Conservation (phyloP, 2,113 vertebrate genomes). For the Ploceus nigricollis region DNA sequence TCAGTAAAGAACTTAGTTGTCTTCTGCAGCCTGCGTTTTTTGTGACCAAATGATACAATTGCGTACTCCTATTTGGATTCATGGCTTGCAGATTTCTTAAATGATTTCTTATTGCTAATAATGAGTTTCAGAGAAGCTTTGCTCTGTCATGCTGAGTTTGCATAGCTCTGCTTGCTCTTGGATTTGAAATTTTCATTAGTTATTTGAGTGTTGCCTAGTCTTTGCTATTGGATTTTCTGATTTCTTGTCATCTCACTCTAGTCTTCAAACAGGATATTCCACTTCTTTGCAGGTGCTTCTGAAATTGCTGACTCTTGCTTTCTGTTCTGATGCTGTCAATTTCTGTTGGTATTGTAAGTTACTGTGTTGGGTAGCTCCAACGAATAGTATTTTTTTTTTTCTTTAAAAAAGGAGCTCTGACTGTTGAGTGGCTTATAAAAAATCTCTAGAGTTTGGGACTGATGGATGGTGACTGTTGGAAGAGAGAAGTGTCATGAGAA, state of each 20-base stretch:
- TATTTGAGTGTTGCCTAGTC: neutral
- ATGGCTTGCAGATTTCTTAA: neutral
- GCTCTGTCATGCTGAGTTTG: slow-evolving; percentile 6
- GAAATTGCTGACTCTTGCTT: neutral
- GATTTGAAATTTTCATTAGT: neutral
- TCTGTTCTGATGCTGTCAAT: neutral
- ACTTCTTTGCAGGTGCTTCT: neutral
- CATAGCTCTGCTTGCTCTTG: neutral
- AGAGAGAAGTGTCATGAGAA: neutral
- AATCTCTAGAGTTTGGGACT: neutral
- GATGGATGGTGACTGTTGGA: neutral
- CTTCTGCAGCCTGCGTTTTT: neutral
- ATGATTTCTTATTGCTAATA: neutral
- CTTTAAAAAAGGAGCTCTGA: neutral
- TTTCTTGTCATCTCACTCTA: neutral
- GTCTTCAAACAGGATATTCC: neutral
- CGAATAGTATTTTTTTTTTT: neutral
- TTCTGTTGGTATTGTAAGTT: neutral
- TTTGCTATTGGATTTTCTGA: neutral
- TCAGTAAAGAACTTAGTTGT: neutral
- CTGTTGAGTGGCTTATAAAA: neutral
- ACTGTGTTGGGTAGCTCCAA: neutral
- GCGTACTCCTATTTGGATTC: neutral
- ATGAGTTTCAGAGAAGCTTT: neutral
- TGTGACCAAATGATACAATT: neutral